Base-by-base conservation (phyloP, 2,888 invertebrate genomes). In the Crocallis elinguaria region DNA sequence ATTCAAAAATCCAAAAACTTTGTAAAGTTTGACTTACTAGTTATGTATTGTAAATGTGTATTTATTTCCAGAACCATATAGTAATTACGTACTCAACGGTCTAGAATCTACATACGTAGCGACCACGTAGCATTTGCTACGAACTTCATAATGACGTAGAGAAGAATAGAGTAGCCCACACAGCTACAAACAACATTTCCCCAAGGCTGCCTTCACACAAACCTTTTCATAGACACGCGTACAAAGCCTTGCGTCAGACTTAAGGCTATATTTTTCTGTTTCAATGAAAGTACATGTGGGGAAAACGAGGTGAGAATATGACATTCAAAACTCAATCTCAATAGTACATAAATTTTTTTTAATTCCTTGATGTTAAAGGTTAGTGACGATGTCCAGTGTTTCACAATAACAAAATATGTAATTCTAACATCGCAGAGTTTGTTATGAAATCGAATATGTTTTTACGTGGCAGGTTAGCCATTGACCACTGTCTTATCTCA, bases 231-330 rank as follows among this genome's bases (percentile, higher is more conserved):
- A 37, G 42, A 43, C 43, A 29, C 27, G 19, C 14, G 11, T 3
- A 39, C 33, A 54, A 38, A 37, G 46, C 27, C n/a, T 8, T 27
- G 21, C 14, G 42, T 33, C 37, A 53, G 17, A 41, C 48, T 35
- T 37, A 38, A 48, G 43, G 48, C 12, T 21, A 1, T 11, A 16
- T n/a, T 21, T 8, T 0, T 9, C 11, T 11, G 7, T 25, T n/a
- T 39, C 3, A 9, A 13, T 30, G 30, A 6, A 29, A 19, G 21
- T n/a, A 39, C 12, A 35, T 19, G 35, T 49, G 9, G 16, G 16
- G 7, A 25, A 36, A 29, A 38, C 4, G 36, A n/a, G 29, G 6
- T 9, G 12, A 29, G 11, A 12, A 29, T 11, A 11, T 9, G 9
- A n/a, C n/a, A 9, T 6, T 25, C 25, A 1, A n/a, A n/a, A n/a